phyloP scores from a whole-genome alignment of 2,888 invertebrate species.

The Exephanes ischioxanthus region DNA sequence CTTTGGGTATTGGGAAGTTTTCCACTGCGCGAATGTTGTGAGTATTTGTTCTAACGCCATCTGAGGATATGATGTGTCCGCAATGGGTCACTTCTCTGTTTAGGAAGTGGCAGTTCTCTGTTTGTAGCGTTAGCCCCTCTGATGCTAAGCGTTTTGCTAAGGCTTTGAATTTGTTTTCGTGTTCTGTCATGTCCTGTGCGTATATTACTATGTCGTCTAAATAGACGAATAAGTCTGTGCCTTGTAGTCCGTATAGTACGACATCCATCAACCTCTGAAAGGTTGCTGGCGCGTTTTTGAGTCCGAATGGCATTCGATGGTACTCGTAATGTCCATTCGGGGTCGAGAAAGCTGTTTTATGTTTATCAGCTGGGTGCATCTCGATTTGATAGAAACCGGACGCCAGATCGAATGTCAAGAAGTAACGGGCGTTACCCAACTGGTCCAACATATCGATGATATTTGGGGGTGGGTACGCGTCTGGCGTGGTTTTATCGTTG shows the following conservation, averaged over 20 bases:
- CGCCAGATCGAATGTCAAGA: constrained; percentile 71
- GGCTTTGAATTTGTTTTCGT: neutral
- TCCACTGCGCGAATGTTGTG: constrained; percentile 42
- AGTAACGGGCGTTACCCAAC: constrained; percentile 68
- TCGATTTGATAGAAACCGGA: constrained; percentile 73
- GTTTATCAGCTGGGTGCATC: constrained; percentile 43
- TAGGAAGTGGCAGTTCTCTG: constrained; percentile 57
- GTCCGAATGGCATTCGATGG: neutral
- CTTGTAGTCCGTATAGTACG: constrained; percentile 23
- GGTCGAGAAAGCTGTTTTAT: constrained; percentile 54
- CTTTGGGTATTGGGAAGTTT: constrained; percentile 53
- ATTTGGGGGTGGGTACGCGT: constrained; percentile 9
- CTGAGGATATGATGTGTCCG: constrained; percentile 55
- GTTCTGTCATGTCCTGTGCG: no score
- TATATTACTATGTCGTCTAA: no score
- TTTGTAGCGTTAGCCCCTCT: constrained; percentile 33
- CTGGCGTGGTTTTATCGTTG: constrained; percentile 45
- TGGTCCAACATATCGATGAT: constrained; percentile 68
- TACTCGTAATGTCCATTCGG: constrained; percentile 49
- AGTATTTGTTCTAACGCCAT: constrained; percentile 41
- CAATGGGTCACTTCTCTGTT: constrained; percentile 48
- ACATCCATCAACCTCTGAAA: no score
- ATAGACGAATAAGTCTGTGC: no score
- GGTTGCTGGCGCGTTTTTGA: no score
- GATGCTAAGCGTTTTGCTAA: constrained; percentile 50